Evolutionary conservation across 2,113 vertebrate species (phyloP).

Genomic region (Tragelaphus scriptus): DNA sequence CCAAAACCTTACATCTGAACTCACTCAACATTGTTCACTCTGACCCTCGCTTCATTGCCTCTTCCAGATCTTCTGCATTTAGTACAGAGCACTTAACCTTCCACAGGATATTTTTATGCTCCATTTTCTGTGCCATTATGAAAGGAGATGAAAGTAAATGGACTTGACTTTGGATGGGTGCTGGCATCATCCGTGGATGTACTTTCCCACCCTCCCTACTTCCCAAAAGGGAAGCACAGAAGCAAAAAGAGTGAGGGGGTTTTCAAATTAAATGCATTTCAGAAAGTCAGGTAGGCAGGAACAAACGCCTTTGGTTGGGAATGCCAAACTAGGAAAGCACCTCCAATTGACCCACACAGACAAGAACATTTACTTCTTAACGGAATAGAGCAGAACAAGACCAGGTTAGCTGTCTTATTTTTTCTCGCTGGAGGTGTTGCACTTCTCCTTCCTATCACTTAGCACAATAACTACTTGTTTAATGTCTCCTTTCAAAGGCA

Average conservation of each 20-base stretch:
- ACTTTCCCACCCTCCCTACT: not conserved
- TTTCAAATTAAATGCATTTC: not conserved
- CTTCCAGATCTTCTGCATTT: slow-evolving; percentile 48
- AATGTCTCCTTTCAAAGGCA: not conserved
- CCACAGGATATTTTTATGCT: slow-evolving; percentile 77
- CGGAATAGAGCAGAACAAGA: not conserved
- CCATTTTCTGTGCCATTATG: slow-evolving; percentile 80
- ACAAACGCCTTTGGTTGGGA: not conserved
- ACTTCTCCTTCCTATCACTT: not conserved
- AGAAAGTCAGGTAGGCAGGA: not conserved
- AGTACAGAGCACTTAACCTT: slow-evolving; percentile 80
- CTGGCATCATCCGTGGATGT: slow-evolving; percentile 51
- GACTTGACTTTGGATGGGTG: slow-evolving; percentile 62
- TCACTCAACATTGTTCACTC: not conserved
- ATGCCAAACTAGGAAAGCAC: not conserved
- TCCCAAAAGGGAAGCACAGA: not conserved
- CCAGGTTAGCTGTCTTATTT: not conserved
- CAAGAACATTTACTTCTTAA: not conserved
- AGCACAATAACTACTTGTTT: not conserved
- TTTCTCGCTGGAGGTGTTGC: not conserved
- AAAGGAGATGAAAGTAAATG: slow-evolving; percentile 75
- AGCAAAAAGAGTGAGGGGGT: not conserved
- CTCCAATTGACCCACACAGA: not conserved
- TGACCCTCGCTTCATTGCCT: slow-evolving; percentile 56
- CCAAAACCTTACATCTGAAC: not conserved